Base-by-base conservation (phyloP, 2,888 invertebrate species). In the Perizoma affinitatum region DNA sequence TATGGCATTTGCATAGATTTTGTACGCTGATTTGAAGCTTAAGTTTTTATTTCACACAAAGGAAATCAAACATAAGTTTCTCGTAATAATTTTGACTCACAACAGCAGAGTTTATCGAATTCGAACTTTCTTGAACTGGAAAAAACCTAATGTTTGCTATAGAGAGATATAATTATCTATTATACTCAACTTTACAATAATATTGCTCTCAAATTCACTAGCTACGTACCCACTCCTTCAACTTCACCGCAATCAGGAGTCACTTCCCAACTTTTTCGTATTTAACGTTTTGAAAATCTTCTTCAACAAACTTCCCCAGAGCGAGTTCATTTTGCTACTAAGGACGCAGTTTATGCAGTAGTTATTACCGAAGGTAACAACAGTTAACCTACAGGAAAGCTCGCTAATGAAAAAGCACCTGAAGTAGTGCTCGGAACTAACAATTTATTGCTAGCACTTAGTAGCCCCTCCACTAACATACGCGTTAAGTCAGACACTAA, bases 381-480 rank as follows among this genome's bases (percentile, higher is more conserved):
- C 63, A 63, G 75, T 78, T 77, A 72, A 71, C 72, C 73, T 72
- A 73, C 71, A 73, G 73, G 70, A 66, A 80, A 78, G 76, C 78
- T 75, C 71, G 73, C 76, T 82, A 86, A 86, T 84, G 84, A 84
- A 83, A 82, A 83, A 82, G 76, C 78, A 87, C 86, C 86, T 88
- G 82, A 82, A 83, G 80, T 79, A 80, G 77, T 79, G 77, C 80
- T 78, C 74, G 76, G 76, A 71, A 74, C 69, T 75, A 76, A 75
- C 76, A 85, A 88, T 88, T 88, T 88, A 88, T 88, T 78, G 80
- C 80, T 65, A 77, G 85, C 87, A 88, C 88, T 88, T 88, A 88
- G 82, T 78, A 76, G 77, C 77, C 80, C 78, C 76, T 76, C 78
- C 74, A 68, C 71, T 75, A 80, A 77, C 78, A 78, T 73, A 80